Evolutionary conservation across 2,888 invertebrate genomes (phyloP).

Genomic region (Mechanitis mazaeus): DNA sequence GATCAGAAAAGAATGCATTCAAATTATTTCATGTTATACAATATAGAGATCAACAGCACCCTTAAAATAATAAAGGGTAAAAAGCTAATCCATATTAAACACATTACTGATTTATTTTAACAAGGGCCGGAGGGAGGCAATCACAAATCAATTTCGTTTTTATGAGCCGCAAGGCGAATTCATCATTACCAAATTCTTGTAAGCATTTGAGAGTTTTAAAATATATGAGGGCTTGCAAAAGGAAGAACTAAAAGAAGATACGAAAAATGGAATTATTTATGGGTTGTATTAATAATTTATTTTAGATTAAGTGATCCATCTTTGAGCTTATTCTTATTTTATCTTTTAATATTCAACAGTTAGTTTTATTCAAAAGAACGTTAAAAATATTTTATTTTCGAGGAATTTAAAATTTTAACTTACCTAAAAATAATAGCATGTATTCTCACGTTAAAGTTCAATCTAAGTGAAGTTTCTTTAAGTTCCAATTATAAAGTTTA

Average conservation of each 20-base stretch:
- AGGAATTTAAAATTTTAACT: slow-evolving; percentile 2
- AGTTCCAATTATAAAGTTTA: no score
- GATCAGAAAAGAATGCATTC: not conserved
- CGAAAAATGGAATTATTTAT: no score
- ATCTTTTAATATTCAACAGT: no score
- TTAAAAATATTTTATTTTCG: no score
- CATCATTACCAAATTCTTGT: slow-evolving; percentile 67
- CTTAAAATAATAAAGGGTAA: slow-evolving; percentile 10
- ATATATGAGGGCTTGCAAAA: slow-evolving; percentile 16
- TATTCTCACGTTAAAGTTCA: no score
- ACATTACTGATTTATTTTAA: slow-evolving; percentile 18
- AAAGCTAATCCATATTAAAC: slow-evolving; percentile 20
- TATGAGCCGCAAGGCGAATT: slow-evolving; percentile 51
- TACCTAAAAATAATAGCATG: no score
- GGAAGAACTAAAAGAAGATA: not conserved
- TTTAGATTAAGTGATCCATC: no score
- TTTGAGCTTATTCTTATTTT: no score
- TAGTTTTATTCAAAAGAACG: no score
- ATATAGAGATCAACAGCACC: not conserved
- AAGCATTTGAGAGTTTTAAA: slow-evolving; percentile 18
- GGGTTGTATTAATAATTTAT: no score
- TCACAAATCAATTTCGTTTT: slow-evolving; percentile 53
- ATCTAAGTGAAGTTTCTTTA: no score
- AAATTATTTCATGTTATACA: not conserved
- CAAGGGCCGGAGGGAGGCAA: slow-evolving; percentile 40